Percentiles rank a stretch among this genome's conserved stretches.
These are phyloP conservation scores for Potamarius usumacintae DNA, from an alignment of 2,113 vertebrate species.

Conservation along the genomic window DNA sequence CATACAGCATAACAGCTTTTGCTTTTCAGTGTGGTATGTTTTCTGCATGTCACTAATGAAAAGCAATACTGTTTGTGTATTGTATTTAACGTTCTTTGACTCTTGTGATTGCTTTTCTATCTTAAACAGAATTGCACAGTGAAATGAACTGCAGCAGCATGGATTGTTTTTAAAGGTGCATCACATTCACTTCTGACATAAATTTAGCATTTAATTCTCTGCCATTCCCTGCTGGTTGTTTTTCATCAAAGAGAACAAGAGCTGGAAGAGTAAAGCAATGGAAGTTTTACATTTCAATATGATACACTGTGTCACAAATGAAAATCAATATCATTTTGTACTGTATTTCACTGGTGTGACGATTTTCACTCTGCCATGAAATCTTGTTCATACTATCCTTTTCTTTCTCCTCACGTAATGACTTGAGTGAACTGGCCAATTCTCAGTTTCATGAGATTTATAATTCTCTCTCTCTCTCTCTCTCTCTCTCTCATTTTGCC, in stretches of 20 bases:
- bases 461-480: constrained; percentile 14
- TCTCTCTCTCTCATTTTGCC: background rate
- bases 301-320: background rate
- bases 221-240: background rate
- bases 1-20: no score
- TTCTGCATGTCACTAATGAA: no score
- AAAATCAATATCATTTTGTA: constrained; percentile 4
- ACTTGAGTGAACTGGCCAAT: background rate
- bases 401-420: background rate
- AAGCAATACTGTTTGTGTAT: no score
- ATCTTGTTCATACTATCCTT: background rate
- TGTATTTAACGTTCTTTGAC: background rate
- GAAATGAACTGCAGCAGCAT: background rate
- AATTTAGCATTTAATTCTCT: background rate
- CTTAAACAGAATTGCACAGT: background rate
- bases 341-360: background rate
- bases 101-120: background rate
- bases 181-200: constrained; percentile 2
- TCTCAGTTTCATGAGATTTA: constrained; percentile 14
- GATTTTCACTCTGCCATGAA: background rate
- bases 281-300: background rate
- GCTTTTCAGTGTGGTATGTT: background rate
- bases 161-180: background rate
- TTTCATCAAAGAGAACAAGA: constrained; percentile 2
- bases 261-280: background rate